Percentiles rank a stretch among this genome's conserved stretches.
These are phyloP conservation scores for Serripes groenlandicus DNA, from an alignment of 2,888 invertebrate genomes.

Conservation along the genomic window DNA sequence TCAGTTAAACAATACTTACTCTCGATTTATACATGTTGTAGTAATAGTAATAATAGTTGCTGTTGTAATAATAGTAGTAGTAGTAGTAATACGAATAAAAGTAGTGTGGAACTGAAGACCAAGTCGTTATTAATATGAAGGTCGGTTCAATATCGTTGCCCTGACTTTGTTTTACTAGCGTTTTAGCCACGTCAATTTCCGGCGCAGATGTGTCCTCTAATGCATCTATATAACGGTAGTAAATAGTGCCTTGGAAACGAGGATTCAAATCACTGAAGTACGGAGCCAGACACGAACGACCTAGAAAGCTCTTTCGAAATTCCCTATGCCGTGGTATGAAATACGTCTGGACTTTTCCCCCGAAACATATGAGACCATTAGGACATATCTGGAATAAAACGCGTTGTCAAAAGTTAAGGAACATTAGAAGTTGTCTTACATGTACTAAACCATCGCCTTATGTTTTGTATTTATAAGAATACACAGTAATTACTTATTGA, in stretches of 20 bases:
- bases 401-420: not conserved
- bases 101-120: not conserved
- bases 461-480: too few relatives aligned
- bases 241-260: not conserved
- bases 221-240: conserved; percentile 16
- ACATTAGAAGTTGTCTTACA: too few relatives aligned
- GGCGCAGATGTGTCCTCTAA: not conserved
- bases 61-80: too few relatives aligned
- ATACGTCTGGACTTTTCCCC: not conserved
- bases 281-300: conserved; percentile 8
- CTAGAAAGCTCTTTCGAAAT: not conserved
- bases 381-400: not conserved
- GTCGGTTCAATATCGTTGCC: not conserved
- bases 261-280: conserved; percentile 9
- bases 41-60: too few relatives aligned
- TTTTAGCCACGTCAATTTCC: conserved; percentile 4
- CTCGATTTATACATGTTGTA: too few relatives aligned
- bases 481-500: too few relatives aligned
- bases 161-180: not conserved
- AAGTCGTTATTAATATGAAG: not conserved
- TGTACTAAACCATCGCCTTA: too few relatives aligned
- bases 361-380: conserved; percentile 10
- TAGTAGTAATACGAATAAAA: too few relatives aligned
- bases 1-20: too few relatives aligned
- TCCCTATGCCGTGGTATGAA: not conserved